Conservation (phyloP, 2,113 vertebrate genomes). For the Vanacampus margaritifer region DNA sequence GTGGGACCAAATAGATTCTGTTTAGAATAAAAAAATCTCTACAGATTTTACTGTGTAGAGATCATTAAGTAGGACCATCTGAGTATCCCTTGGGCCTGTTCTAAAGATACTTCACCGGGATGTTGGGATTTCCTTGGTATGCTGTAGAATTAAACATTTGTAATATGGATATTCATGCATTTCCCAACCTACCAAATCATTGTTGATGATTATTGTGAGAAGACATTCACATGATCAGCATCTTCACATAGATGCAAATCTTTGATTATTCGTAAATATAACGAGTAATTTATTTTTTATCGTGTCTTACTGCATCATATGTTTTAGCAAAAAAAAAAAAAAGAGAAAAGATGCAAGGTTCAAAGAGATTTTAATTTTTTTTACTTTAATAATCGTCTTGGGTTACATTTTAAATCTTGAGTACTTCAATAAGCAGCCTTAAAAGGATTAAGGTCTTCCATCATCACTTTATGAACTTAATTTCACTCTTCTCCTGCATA, state of each 20-base stretch:
- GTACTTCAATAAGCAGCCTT: not conserved
- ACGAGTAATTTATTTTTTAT: conserved; percentile 7
- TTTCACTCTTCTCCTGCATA: conserved; percentile 57
- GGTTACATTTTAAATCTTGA: conserved; percentile 11
- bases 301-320: not conserved
- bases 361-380: not conserved
- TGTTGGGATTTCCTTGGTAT: no score
- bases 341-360: not conserved
- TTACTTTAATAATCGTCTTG: conserved; percentile 1
- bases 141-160: no score
- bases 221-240: conserved; percentile 17
- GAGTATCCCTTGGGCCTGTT: no score
- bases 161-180: not conserved
- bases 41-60: no score
- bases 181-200: not conserved
- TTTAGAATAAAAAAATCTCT: no score
- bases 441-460: conserved; percentile 4
- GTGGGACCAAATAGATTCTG: no score
- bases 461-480: conserved; percentile 43
- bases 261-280: no score
- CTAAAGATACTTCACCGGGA: no score
- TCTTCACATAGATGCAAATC: no score
- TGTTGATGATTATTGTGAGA: not conserved
- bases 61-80: no score
- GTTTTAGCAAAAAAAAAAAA: conserved; percentile 8